These are phyloP conservation scores for Homarus gammarus DNA, from an alignment of 2,888 invertebrate species.

Conservation along the genomic window DNA sequence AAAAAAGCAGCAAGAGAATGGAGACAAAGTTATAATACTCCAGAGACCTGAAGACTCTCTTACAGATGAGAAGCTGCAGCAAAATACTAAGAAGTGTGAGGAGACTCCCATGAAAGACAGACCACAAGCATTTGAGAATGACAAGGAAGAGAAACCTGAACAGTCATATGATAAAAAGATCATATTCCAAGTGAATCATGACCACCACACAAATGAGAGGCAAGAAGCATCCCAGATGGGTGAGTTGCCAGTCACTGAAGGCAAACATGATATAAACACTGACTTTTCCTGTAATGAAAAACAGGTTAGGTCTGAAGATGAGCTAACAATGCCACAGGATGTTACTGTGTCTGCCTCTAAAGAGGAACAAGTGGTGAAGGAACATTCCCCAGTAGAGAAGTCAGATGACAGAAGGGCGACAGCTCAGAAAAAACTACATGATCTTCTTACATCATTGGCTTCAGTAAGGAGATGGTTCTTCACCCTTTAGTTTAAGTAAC, in stretches of 20 bases:
- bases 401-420: neutral
- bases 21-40: neutral
- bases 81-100: neutral
- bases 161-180: neutral
- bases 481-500: neutral
- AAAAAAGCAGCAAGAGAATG: neutral
- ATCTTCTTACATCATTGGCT: constrained; percentile 54
- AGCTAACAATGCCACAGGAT: neutral
- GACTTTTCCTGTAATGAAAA: neutral
- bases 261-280: neutral
- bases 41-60: neutral
- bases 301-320: neutral
- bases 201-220: neutral
- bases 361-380: neutral
- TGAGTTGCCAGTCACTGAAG: neutral
- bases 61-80: neutral
- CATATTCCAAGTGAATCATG: neutral
- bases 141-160: neutral
- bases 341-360: neutral
- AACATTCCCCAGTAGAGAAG: neutral
- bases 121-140: neutral
- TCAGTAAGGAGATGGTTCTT: constrained; percentile 33
- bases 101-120: neutral
- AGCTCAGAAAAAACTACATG: constrained; percentile 50
- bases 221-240: neutral